Base-by-base conservation (phyloP, 2,888 invertebrate genomes). In the Cenopis cana region DNA sequence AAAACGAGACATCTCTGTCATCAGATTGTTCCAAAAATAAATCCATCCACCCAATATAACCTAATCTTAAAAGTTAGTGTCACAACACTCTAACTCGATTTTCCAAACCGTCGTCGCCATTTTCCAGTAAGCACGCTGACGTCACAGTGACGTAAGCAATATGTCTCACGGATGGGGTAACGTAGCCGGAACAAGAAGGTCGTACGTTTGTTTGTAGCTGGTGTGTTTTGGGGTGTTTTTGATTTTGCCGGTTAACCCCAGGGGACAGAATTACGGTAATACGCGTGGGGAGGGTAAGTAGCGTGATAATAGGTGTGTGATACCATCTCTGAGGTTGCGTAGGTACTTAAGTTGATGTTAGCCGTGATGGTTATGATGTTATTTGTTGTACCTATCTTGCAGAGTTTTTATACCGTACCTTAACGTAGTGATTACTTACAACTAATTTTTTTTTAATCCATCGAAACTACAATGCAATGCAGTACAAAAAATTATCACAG, bases 291-390 rank as follows among this genome's bases (percentile, higher is more conserved):
- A 59, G 65, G 49, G 71, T 61, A 71, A 71, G 55, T 24, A 55
- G 55, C 70, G 60, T 54, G 65, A 60, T 67, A 71, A 71, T 71
- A 56, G 66, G 66, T 65, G 50, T 50, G 65, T 61, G 71, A 70
- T 70, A 70, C 17, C 60, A 67, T 66, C 60, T 17, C n/a, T 52
- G 57, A 24, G 66, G 20, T 70, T 64, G 36, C n/a, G n/a, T 41
- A 10, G n/a, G 33, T 56, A 36, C 17, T 17, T 46, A 50, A 29
- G 18, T 52, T 52, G 18, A 14, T 52, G 62, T 52, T 20, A 20
- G 20, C n/a, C 20, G 14, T 14, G 14, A 33, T 1, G 9, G 50
- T 50, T 10, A 18, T 18, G 18, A 18, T 29, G 38, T 57, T 57
- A 57, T 20, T 59, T 24, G 59, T 2, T 60, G 46, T 3, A 9